Evolutionary conservation across 2,797 vertebrate species (phyloP).

Genomic region (Gallirallus australis): DNA sequence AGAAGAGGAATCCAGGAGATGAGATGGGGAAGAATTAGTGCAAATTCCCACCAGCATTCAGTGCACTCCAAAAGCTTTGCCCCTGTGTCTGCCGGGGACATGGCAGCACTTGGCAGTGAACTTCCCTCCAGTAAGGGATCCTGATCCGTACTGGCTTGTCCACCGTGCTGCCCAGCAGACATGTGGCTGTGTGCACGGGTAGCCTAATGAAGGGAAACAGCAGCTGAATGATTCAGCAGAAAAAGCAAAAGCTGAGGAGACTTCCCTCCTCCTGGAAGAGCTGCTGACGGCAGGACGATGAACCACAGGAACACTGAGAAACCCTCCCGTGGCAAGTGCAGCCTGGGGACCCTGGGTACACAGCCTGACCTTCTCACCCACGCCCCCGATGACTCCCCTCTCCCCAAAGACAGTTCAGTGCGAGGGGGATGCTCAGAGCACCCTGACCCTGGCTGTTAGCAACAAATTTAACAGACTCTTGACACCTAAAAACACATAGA

Average conservation of each 20-base stretch:
- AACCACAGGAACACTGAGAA: accelerated
- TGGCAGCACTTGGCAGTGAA: too few relatives aligned
- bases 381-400: neutral
- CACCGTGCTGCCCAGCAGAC: too few relatives aligned
- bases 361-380: neutral
- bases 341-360: neutral
- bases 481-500: neutral
- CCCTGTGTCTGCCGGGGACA: too few relatives aligned
- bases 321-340: neutral
- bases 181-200: too few relatives aligned
- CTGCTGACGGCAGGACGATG: neutral
- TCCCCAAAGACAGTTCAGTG: neutral
- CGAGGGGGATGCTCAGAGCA: neutral
- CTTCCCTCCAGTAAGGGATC: too few relatives aligned
- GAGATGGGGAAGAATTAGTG: too few relatives aligned
- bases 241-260: neutral
- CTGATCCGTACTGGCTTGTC: too few relatives aligned
- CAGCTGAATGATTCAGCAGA: neutral
- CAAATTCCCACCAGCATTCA: too few relatives aligned
- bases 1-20: too few relatives aligned
- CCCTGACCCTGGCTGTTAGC: neutral
- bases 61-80: too few relatives aligned
- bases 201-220: too few relatives aligned
- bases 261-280: neutral
- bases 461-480: neutral